phyloP scores from a whole-genome alignment of 2,888 invertebrate genomes.

The Graphium colonna region DNA sequence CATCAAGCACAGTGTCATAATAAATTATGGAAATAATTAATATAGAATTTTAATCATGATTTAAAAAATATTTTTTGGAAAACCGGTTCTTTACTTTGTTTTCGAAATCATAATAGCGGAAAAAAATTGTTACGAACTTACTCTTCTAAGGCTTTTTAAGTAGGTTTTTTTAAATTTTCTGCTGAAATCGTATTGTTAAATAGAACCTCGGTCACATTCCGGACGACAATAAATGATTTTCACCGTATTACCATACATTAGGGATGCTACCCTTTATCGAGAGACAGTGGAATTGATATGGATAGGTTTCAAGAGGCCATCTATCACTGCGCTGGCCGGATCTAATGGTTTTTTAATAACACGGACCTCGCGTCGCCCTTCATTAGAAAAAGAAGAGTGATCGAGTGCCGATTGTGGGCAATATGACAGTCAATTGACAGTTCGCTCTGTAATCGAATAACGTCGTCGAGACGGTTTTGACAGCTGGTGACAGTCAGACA shows the following conservation, averaged over 20 bases:
- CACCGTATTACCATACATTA: constrained; percentile 41
- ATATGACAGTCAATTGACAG: constrained; percentile 75
- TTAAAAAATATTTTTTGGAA: too few relatives aligned
- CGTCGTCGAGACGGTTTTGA: constrained; percentile 40
- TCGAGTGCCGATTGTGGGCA: constrained; percentile 60
- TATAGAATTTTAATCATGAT: too few relatives aligned
- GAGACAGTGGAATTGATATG: constrained; percentile 73
- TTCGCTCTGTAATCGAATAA: constrained; percentile 58
- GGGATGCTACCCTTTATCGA: constrained; percentile 68
- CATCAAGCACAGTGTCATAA: too few relatives aligned
- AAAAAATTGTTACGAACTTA: background rate
- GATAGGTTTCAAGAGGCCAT: constrained; percentile 74
- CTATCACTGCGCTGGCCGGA: constrained; percentile 66
- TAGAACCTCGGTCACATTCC: background rate
- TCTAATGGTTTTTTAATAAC: constrained; percentile 79
- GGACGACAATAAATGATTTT: background rate
- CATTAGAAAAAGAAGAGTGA: constrained; percentile 61
- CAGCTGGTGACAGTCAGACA: constrained; percentile 36
- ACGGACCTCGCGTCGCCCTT: constrained; percentile 56
- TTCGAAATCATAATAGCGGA: too few relatives aligned
- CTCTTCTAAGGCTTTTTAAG: background rate
- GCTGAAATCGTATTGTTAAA: too few relatives aligned
- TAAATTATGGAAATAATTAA: too few relatives aligned
- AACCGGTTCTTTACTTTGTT: too few relatives aligned
- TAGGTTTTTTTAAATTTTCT: too few relatives aligned